Base-by-base conservation (phyloP, 1,140 invertebrate genomes). In the Hesperophylax magnus region DNA sequence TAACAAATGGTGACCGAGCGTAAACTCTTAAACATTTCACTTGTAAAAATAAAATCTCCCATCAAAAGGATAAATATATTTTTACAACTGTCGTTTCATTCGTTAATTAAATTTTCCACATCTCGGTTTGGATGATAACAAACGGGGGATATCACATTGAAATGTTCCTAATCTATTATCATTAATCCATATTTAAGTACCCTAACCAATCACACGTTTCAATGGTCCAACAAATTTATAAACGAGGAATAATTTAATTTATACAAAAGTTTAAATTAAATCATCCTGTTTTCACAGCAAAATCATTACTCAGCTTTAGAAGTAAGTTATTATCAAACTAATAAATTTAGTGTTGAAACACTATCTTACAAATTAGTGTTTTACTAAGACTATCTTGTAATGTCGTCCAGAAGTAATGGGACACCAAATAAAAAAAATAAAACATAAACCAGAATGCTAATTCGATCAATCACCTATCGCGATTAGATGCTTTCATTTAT, bases 191-290 rank as follows among this genome's bases (percentile, higher is more conserved):
- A 34, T n/a, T 61, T 67, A 69, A 69, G 65, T 69, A 69, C 65
- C 27, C 31, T 18, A 69, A 18, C 31, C 17, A 69, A 69, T 69
- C 65, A 69, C 65, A 69, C 9, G 31, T 47, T 39, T 52, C 31
- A 69, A 69, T 69, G 65, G 65, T 69, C 65, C 65, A 69, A 39
- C 65, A 69, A 24, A 69, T 69, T 39, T n/a, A 34, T 47, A 69
- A 18, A 47, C 39, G 39, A 47, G 39, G 39, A 47, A 47, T 47
- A 47, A 47, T 47, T 47, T 47, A 47, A 47, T 14, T 47, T 47
- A 14, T 47, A 47, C 39, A 47, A 47, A 61, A 61, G 24, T 24
- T 61, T 61, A 22, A 61, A 47, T 47, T 47, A 47, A 47, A 47
- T 47, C 39, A 47, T 47, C 39, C 39, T 47, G 39, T 47, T 47